phyloP scores from a whole-genome alignment of 2,888 invertebrate genomes.

The Pinctada fucata region DNA sequence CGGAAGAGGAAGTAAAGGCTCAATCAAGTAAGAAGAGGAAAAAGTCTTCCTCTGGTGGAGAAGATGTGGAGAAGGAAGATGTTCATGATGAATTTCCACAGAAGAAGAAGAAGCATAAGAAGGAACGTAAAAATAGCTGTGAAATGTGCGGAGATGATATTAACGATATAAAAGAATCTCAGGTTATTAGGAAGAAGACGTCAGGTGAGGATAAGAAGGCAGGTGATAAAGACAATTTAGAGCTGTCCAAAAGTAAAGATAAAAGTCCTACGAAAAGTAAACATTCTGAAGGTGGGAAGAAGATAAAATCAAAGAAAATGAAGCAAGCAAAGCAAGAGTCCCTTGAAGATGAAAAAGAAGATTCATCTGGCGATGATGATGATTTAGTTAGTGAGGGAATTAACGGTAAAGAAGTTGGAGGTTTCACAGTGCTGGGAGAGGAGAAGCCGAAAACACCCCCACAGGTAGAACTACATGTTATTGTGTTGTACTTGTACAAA shows the following conservation, averaged over 20 bases:
- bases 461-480: conserved; percentile 56
- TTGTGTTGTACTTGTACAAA: no score
- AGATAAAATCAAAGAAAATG: conserved; percentile 9
- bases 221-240: neutral
- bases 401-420: conserved; percentile 67
- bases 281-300: neutral
- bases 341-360: conserved; percentile 23
- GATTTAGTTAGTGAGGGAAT: conserved; percentile 44
- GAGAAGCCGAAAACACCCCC: conserved; percentile 78
- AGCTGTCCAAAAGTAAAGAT: neutral
- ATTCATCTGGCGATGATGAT: conserved; percentile 33
- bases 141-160: conserved; percentile 10
- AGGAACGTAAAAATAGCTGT: neutral
- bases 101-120: conserved; percentile 2
- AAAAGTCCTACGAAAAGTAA: neutral
- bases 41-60: conserved; percentile 21
- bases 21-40: conserved; percentile 31
- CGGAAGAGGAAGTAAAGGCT: conserved; percentile 7
- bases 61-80: no score
- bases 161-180: conserved; percentile 11
- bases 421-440: conserved; percentile 84
- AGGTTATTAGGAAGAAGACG: conserved; percentile 15
- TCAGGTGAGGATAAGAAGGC: neutral
- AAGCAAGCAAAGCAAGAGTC: conserved; percentile 11
- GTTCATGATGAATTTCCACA: neutral